Evolutionary conservation across 2,797 vertebrate genomes (phyloP), one percentile per base, ranked within the genome.

Genomic region (Syndactyla subalaris): DNA sequence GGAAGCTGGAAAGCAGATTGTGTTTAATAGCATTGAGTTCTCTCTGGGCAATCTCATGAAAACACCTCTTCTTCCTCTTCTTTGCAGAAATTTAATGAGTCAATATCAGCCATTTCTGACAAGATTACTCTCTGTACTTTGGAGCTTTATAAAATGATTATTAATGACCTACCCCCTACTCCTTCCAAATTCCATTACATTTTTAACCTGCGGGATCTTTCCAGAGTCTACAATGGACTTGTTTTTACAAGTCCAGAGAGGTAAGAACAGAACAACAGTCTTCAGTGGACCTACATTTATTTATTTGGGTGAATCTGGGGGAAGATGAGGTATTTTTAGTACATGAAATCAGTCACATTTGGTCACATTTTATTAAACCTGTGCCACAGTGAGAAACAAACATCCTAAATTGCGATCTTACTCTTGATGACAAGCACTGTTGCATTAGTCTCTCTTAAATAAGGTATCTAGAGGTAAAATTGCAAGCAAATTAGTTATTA

Each of bases 121-220:
- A 97, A 97, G 89, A 89, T 99, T 96, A 99, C 99, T 6, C 43
- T 24, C 45, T 99, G 99, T 96, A 99, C 99, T 2, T 91, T 99
- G 96, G 96, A 98, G 26, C 98, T 99, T 46, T 99, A 99, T 96
- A 99, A 98, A 93, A 96, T 38, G 88, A 98, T 99, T 26, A 96
- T 99, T 81, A 98, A 96, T 95, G 99, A 99, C 41, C 96, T 99
- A 51, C 99, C 98, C 0, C 98, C 99, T 24, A 99, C 99, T 48
- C 99, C 99, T 13, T 99, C 99, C 18, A 99, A 99, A 96, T 99
- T 99, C 94, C 99, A 99, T 95, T 99, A 99, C 93, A 99, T 99
- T 97, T 99, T 99, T 92, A 99, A 99, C 96, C 97, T 99, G 65
- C 98, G 99, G 19, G 99, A 99, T 88, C 98, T 99, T 77, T 99